Conservation (phyloP, 2,113 vertebrate species). For the Alligator sinensis region DNA sequence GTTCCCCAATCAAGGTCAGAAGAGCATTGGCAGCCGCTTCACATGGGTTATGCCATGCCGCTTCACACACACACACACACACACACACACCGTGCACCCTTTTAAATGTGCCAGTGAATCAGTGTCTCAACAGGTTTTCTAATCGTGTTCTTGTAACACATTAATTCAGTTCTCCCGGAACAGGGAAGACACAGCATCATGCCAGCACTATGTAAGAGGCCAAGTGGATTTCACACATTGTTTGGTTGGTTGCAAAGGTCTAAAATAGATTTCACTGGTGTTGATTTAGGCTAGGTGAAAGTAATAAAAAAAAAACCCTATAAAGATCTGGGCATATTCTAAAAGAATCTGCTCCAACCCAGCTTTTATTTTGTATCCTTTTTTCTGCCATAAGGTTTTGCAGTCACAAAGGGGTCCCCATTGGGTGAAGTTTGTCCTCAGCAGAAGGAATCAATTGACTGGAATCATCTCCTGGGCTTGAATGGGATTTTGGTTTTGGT, state of each 20-base stretch:
- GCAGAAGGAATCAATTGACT: neutral
- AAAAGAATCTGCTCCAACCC: neutral
- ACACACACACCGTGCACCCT: neutral
- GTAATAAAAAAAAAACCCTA: neutral
- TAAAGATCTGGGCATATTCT: neutral
- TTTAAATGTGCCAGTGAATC: conserved; percentile 39
- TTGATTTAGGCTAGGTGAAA: neutral
- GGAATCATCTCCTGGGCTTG: neutral
- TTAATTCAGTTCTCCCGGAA: conserved; percentile 63
- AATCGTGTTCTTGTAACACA: conserved; percentile 28
- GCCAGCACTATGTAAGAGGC: conserved; percentile 59
- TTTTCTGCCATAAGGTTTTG: neutral
- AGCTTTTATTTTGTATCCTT: neutral
- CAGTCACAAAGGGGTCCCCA: neutral
- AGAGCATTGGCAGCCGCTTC: conserved; percentile 57
- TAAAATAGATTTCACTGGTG: conserved; percentile 48
- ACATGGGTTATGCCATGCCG: conserved; percentile 48
- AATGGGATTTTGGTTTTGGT: neutral
- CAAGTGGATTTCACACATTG: conserved; percentile 48
- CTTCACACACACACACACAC: conserved; percentile 53
- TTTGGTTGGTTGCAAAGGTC: conserved; percentile 30
- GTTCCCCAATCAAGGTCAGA: conserved; percentile 31
- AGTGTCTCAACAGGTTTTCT: conserved; percentile 55
- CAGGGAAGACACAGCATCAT: conserved; percentile 61
- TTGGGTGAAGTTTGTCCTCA: neutral